Evolutionary conservation across 2,888 invertebrate genomes (phyloP).

Genomic region (Syritta pipiens): DNA sequence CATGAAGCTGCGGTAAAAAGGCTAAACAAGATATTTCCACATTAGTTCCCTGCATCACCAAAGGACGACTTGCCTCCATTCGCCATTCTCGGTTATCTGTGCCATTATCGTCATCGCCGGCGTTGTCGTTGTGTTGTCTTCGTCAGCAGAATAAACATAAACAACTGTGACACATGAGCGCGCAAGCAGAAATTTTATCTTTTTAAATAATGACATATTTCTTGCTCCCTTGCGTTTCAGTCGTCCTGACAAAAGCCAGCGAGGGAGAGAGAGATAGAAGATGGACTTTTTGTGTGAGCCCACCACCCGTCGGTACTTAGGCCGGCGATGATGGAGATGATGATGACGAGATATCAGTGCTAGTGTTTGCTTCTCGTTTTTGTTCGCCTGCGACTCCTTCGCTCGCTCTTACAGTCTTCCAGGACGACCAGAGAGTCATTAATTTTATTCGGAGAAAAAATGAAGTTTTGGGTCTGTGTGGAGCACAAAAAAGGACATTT

Average conservation of each 20-base stretch:
- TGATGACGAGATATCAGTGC: slow-evolving; percentile 55
- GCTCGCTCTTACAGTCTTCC: neutral
- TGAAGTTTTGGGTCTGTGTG: slow-evolving; percentile 17
- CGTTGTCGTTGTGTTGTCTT: slow-evolving; percentile 26
- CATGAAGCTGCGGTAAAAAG: neutral
- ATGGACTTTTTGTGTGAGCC: slow-evolving; percentile 3
- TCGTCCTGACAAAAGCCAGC: no score
- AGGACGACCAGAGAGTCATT: slow-evolving; percentile 38
- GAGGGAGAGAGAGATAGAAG: neutral
- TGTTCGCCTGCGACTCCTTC: no score
- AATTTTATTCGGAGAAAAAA: slow-evolving; percentile 56
- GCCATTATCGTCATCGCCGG: slow-evolving; percentile 33
- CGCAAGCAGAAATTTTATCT: slow-evolving; percentile 68
- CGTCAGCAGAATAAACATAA: slow-evolving; percentile 63
- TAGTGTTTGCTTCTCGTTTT: slow-evolving; percentile 12
- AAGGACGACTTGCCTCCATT: slow-evolving; percentile 21
- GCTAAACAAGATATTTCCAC: slow-evolving; percentile 21
- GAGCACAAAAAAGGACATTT: slow-evolving; percentile 48
- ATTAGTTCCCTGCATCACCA: slow-evolving; percentile 35
- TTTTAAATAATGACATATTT: slow-evolving; percentile 69
- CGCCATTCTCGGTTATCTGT: no score
- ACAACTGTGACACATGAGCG: slow-evolving; percentile 66
- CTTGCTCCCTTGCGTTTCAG: slow-evolving; percentile 52
- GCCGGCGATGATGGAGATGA: slow-evolving; percentile 49
- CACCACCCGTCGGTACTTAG: slow-evolving; percentile 9